A percentile compares a stretch with the other conserved stretches of the same genome.
phyloP scores from a whole-genome alignment of 2,888 invertebrate genomes.

The Morinoia aosen region DNA sequence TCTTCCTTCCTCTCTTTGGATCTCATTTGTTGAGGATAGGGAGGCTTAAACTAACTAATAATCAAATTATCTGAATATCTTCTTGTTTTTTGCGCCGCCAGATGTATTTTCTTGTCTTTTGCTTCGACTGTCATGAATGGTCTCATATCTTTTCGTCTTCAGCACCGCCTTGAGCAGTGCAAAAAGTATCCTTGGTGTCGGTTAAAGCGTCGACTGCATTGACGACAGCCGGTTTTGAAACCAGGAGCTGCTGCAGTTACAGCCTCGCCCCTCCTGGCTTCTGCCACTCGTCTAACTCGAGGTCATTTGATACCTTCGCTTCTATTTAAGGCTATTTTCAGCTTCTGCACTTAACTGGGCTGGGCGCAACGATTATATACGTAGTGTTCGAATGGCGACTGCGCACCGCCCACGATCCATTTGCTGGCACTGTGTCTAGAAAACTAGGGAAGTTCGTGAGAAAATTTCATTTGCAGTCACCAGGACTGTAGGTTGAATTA shows the following conservation, averaged over 20 bases:
- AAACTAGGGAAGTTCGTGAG: neutral
- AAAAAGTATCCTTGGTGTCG: neutral
- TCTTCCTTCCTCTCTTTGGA: no score
- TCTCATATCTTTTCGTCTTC: neutral
- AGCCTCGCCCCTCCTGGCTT: neutral
- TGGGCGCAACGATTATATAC: neutral
- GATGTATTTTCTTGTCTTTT: no score
- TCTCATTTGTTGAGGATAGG: no score
- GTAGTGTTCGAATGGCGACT: neutral
- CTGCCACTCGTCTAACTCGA: neutral
- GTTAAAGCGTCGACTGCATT: neutral
- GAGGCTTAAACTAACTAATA: no score
- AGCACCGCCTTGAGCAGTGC: neutral
- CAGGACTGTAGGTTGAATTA: neutral
- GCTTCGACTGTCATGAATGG: no score
- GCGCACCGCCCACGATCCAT: neutral
- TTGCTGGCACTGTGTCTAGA: neutral
- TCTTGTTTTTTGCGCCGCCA: no score
- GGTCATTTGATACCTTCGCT: neutral
- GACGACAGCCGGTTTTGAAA: neutral
- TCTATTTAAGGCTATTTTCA: neutral
- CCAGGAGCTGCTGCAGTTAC: neutral
- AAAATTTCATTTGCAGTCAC: neutral
- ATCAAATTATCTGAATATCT: no score
- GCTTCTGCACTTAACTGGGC: neutral